Percentiles rank a stretch among this genome's conserved stretches.
Conservation (phyloP, 2,888 invertebrate species). For the Asteroscopus sphinx region DNA sequence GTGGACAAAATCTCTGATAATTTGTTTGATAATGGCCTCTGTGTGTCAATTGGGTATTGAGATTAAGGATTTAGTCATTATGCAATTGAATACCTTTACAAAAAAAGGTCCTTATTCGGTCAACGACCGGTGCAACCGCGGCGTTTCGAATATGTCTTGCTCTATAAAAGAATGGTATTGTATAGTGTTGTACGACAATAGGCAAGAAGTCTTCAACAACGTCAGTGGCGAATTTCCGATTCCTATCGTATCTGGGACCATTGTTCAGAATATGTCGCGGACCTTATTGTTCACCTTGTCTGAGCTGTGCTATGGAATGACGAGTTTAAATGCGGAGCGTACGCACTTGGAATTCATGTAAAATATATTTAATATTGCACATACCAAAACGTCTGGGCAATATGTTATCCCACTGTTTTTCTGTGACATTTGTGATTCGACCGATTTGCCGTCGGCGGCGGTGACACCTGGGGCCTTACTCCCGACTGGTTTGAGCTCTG, state of each 20-base stretch:
- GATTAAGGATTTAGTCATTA: constrained; percentile 46
- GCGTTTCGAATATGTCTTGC: constrained; percentile 68
- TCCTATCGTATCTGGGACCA: constrained; percentile 84
- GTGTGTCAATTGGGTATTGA: constrained; percentile 28
- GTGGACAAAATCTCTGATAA: constrained; percentile 63
- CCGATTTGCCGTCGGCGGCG: constrained; percentile 3
- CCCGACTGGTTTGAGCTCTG: too few relatives aligned
- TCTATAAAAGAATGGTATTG: constrained; percentile 70
- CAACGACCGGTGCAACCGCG: constrained; percentile 66
- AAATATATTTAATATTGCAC: constrained; percentile 57
- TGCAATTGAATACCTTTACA: constrained; percentile 54
- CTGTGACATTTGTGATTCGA: constrained; percentile 21
- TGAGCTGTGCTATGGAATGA: constrained; percentile 75
- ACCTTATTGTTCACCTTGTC: constrained; percentile 81
- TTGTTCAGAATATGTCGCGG: constrained; percentile 88
- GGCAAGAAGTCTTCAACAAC: constrained; percentile 72
- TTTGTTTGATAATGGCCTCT: constrained; percentile 53
- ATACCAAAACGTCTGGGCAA: constrained; percentile 46
- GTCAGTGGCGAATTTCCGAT: constrained; percentile 84
- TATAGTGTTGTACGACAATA: constrained; percentile 73
- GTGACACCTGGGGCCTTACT: constrained; percentile 50
- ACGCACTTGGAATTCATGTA: constrained; percentile 78
- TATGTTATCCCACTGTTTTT: constrained; percentile 25
- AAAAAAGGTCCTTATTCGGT: constrained; percentile 63
- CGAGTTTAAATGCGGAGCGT: constrained; percentile 82